Evolutionary conservation across 2,888 invertebrate species (phyloP), one percentile per base, ranked within the genome.

Genomic region (Netelia inedita): DNA sequence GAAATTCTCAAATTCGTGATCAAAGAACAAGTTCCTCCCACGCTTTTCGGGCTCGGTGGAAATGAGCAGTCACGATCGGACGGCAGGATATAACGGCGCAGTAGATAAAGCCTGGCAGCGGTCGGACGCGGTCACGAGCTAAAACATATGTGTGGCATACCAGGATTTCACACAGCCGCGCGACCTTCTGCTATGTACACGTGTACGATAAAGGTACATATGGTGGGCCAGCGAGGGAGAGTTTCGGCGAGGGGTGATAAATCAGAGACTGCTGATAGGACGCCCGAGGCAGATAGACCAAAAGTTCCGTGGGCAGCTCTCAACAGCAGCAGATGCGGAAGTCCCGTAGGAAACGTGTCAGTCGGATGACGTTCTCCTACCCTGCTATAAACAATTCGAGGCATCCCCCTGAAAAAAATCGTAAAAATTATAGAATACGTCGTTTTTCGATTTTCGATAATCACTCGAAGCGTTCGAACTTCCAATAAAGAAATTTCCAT

Each of bases 201-300:
- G 28, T 28, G 28, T 28, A 28, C 28, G 28, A 28, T 28, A 28
- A 28, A 28, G 28, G 59, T 21, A 23, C 21, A 65, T 65, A 65
- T 65, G 16, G 41, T 16, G 65, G 14, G 16, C 41, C 41, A 41
- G 41, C 16, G 65, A 41, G 35, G 43, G 16, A 41, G 41, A 65
- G 14, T 65, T 65, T 9, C 43, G 65, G n/a, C 28, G 28, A 41
- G 16, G 41, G 43, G 65, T 16, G 41, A 65, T 65, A 65, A 65
- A 65, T 65, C 65, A 65, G 28, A 41, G 65, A 14, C 65, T 65
- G 28, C 28, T 41, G 16, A 65, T 65, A 65, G 41, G 35, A 65
- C 41, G 16, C 41, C 41, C 65, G 16, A 65, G 65, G 65, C 65
- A 16, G n/a, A 65, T n/a, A 65, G 65, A 41, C 9, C 65, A 65